Base-by-base conservation (phyloP, 2,797 vertebrate genomes). In the Microchirus variegatus region DNA sequence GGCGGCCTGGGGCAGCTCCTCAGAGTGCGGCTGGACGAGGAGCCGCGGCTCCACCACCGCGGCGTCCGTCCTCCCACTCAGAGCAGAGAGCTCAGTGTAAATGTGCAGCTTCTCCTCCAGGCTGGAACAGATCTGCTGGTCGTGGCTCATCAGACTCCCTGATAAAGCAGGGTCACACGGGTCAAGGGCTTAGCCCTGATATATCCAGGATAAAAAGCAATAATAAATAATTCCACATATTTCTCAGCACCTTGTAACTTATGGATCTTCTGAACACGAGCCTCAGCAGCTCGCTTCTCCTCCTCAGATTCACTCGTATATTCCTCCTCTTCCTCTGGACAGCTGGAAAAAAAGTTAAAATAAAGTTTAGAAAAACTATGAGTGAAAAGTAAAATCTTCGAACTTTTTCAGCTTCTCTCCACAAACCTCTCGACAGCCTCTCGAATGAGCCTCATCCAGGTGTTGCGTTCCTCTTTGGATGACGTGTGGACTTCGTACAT, bases 401-500 rank as follows among this genome's bases (percentile, higher is more conserved):
- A 42, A 41, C 4, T 46, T 12, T 12, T 67, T 53, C 12, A 9
- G 4, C n/a, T 15, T 26, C 15, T 48, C 10, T 47, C 63, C 8
- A 52, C 81, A 40, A n/a, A 97, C 97, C 96, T 98, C 87, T 98
- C 95, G 0, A 96, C 97, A 0, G 97, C 97, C 74, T 96, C 93
- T 72, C 97, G 94, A 69, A 99, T 96, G 49, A 93, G 91, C 70
- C 93, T 95, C 96, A 99, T 98, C 97, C 97, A 99, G 65, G 81
- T 89, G 80, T 97, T 98, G 0, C 97, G 90, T 8, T 98, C 97
- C 10, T 99, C 97, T 89, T 94, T 98, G 77, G 96, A 95, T 17
- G 65, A 89, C 3, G 95, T 93, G 59, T 98, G 96, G 59, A 98
- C 92, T 78, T 99, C 97, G 45, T 98, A 99, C 97, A 99, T 99